Evolutionary conservation across 2,888 invertebrate species (phyloP).

Genomic region (Palloptera scutellata): DNA sequence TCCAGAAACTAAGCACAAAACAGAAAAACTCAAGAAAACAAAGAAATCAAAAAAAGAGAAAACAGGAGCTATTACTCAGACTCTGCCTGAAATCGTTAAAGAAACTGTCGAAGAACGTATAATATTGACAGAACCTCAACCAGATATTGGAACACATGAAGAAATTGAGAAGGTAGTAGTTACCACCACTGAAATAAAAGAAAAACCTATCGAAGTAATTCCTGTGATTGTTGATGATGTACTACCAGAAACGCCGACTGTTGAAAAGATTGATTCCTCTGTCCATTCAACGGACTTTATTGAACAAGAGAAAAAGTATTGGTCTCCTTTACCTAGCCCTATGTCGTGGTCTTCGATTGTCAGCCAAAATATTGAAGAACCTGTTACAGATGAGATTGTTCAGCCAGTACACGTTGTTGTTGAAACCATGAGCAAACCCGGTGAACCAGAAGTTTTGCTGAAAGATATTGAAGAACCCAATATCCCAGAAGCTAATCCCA

Average conservation of each 20-base stretch:
- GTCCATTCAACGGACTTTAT: constrained; percentile 6
- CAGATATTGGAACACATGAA: background rate
- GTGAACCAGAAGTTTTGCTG: too few relatives aligned
- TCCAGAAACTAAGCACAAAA: background rate
- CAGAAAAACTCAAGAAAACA: constrained; percentile 9
- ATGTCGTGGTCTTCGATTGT: constrained; percentile 43
- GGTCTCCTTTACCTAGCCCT: background rate
- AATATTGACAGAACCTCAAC: background rate
- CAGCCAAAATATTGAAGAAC: constrained; percentile 33
- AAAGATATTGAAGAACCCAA: too few relatives aligned
- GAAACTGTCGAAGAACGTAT: background rate
- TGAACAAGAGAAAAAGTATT: constrained; percentile 15
- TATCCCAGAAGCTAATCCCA: constrained; percentile 23
- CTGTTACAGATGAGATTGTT: background rate
- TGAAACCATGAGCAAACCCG: too few relatives aligned
- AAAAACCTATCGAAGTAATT: background rate
- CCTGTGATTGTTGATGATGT: background rate
- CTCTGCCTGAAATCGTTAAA: background rate
- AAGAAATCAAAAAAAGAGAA: constrained; percentile 12
- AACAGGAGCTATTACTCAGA: background rate
- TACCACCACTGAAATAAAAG: constrained; percentile 3
- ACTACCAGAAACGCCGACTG: background rate
- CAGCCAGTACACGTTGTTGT: too few relatives aligned
- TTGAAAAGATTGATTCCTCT: background rate
- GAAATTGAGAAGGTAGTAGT: background rate